Evolutionary conservation across 2,113 vertebrate species (phyloP), one percentile per base, ranked within the genome.

Genomic region (Erythrolamprus reginae): DNA sequence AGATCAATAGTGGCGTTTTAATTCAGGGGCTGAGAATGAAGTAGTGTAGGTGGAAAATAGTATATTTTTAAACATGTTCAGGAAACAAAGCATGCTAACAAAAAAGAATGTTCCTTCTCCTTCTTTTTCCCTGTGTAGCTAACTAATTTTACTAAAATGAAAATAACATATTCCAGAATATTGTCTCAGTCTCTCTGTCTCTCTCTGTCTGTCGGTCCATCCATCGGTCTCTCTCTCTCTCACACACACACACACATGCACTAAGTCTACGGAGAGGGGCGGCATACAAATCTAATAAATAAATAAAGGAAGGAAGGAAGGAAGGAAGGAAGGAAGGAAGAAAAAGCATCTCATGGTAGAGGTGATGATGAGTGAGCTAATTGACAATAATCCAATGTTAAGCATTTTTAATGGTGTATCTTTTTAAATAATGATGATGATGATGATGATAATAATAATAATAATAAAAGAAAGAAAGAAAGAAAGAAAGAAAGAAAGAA

Each of bases 1-100:
- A 89, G 58, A 94, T 91, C 91, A 92, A 56, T 91, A 93, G 93
- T 86, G 95, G 58, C 50, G 48, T 94, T 92, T 95, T 85, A 48
- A 4, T 92, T 92, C 89, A 93, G 88, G 92, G 93, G 52, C 93
- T 94, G 86, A 91, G 61, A 89, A 51, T 88, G 89, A 92, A 88
- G 19, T 91, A 89, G 4, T 53, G 61, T 77, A 51, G 84, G 84
- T 26, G 58, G 84, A 33, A 86, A 56, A 45, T 26, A 86, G 45
- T 77, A 28, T n/a, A 21, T 87, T 55, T 58, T 24, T 86, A 61
- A 91, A 33, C 42, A 12, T 42, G 17, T 85, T 88, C 86, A 12
- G 90, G 19, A 82, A 55, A 24, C 7, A 82, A 21, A 50, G 45
- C 33, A 83, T 88, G 50, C 88, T 52, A 17, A 84, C 28, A 28